Percentiles rank a stretch among this genome's conserved stretches.
Evolutionary conservation across 1,140 invertebrate species (phyloP).

Genomic region (Zaprionus tsacasi): DNA sequence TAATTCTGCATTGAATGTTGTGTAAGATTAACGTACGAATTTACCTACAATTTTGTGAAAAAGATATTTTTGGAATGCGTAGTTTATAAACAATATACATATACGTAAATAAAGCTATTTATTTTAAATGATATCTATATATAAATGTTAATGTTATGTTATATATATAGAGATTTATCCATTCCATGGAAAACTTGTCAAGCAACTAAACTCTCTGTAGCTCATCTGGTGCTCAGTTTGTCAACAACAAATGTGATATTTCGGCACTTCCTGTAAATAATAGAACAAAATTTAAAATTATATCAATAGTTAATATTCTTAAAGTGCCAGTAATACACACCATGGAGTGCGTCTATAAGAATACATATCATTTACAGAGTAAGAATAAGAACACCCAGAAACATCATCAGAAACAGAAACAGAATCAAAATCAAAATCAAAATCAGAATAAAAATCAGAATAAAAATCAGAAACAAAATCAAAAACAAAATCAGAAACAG

Average conservation of each 20-base stretch:
- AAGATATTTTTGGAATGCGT: constrained; percentile 22
- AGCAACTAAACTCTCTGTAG: background rate
- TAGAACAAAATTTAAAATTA: background rate
- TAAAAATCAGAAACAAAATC: background rate
- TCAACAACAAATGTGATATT: background rate
- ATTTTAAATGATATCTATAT: constrained; percentile 6
- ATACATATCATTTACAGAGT: background rate
- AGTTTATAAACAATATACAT: constrained; percentile 9
- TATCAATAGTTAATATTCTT: background rate
- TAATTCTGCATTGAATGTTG: constrained; percentile 28
- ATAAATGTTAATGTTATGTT: no score
- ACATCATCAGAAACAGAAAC: background rate
- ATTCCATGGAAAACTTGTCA: background rate
- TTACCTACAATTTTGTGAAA: constrained; percentile 42
- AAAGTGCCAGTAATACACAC: background rate
- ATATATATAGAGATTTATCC: no score
- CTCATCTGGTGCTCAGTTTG: background rate
- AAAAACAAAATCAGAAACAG: background rate
- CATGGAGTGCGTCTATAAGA: background rate
- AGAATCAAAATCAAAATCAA: background rate
- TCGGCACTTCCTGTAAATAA: background rate
- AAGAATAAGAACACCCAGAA: background rate
- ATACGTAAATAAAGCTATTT: constrained; percentile 31
- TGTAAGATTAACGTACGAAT: constrained; percentile 47
- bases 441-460: background rate